A percentile compares a stretch with the other conserved stretches of the same genome.
Evolutionary conservation across 2,888 invertebrate species (phyloP).

Genomic region (Sussaba pulchella): DNA sequence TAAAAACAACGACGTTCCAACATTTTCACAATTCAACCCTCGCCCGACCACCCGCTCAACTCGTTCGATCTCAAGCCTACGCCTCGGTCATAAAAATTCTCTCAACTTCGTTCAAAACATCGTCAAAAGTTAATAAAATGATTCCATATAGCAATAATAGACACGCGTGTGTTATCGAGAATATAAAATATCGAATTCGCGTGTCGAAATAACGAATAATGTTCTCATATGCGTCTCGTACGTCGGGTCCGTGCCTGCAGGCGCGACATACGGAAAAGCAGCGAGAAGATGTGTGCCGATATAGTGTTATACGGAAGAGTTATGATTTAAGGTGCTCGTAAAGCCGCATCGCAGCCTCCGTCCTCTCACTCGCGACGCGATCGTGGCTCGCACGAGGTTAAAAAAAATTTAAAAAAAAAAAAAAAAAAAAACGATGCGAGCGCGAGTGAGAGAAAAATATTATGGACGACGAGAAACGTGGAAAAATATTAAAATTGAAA

Average conservation of each 20-base stretch:
- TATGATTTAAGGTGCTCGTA: constrained; percentile 23
- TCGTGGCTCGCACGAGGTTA: too few species aligned
- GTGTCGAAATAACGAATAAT: constrained; percentile 78
- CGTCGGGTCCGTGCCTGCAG: constrained; percentile 36
- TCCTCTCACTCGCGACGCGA: too few species aligned
- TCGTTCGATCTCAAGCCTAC: too few species aligned
- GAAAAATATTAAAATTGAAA: constrained; percentile 84
- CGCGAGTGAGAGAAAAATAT: neutral
- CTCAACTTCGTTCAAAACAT: neutral
- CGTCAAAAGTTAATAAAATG: neutral
- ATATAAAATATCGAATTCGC: constrained; percentile 55
- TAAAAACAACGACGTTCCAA: too few species aligned
- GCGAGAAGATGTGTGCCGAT: neutral
- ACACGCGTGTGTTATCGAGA: constrained; percentile 54
- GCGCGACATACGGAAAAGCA: constrained; percentile 29
- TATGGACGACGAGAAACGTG: constrained; percentile 17
- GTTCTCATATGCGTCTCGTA: constrained; percentile 51
- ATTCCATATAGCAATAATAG: constrained; percentile 46
- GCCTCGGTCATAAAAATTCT: neutral
- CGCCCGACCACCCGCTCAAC: too few species aligned
- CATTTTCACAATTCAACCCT: too few species aligned
- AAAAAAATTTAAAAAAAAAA: too few species aligned
- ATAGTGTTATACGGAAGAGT: constrained; percentile 2
- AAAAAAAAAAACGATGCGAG: constrained; percentile 70
- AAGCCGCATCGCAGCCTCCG: constrained; percentile 28